Evolutionary conservation across 2,113 vertebrate genomes (phyloP).

Genomic region (Mormyrus iriodes): DNA sequence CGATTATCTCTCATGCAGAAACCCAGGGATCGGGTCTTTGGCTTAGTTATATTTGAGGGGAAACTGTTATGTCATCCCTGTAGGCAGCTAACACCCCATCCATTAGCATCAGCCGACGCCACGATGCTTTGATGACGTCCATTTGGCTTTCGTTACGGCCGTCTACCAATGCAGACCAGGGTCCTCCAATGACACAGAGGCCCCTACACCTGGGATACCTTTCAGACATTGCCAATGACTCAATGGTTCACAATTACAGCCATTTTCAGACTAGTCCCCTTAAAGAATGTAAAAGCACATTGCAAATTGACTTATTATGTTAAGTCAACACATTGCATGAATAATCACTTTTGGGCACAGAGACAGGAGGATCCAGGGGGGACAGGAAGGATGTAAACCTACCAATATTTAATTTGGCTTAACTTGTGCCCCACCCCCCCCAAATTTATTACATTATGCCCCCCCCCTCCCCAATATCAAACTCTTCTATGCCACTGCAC

Average conservation of each 20-base stretch:
- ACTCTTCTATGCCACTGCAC: too few relatives aligned
- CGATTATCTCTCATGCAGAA: neutral
- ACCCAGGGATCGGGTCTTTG: neutral
- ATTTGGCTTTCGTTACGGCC: neutral
- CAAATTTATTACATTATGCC: too few relatives aligned
- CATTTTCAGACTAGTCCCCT: neutral
- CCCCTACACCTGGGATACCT: neutral
- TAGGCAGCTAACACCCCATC: neutral
- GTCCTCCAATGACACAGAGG: neutral
- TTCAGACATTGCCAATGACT: neutral
- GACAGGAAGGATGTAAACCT: neutral
- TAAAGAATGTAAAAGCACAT: neutral
- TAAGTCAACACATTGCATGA: neutral
- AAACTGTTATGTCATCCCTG: neutral
- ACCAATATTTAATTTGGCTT: too few relatives aligned
- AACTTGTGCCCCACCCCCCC: too few relatives aligned
- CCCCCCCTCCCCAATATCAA: neutral
- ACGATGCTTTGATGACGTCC: neutral
- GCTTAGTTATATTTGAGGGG: neutral
- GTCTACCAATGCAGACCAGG: neutral
- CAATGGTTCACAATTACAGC: neutral
- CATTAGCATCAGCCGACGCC: neutral
- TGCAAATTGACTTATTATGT: neutral
- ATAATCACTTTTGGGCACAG: neutral
- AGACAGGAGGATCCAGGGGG: neutral